Base-by-base conservation (phyloP, 2,797 vertebrate genomes). In the Toxotes lorentzi region DNA sequence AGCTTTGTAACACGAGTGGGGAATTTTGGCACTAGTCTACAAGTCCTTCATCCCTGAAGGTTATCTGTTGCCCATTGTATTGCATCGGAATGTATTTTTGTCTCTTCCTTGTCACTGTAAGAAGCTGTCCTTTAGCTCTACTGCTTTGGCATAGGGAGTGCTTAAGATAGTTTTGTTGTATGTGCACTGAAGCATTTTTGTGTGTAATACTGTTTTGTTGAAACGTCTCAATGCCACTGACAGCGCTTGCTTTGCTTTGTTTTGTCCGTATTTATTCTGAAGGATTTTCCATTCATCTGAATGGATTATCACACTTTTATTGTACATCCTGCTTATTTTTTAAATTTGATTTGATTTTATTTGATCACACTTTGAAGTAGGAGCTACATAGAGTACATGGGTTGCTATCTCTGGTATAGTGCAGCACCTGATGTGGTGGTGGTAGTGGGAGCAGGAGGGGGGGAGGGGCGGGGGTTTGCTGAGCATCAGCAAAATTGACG, bases 41-140 rank as follows among this genome's bases (percentile, higher is more conserved):
- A 73, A 67, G 61, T 89, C 91, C 93, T 94, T 93, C 41, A 13
- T 74, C 61, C 59, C 54, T 70, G 73, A 83, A 82, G 83, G 82
- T 74, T 73, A 32, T 82, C 76, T 70, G 57, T 86, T 23, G 47
- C 67, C 80, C 73, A 43, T 66, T 87, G 79, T 86, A 35, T 88
- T 79, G 91, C 84, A 92, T 95, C 94, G 95, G 94, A 96, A 96
- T 96, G 96, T 96, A 95, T 93, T 96, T 91, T 76, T 94, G 93
- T 93, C 89, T 90, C 76, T 48, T 93, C 94, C 91, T 91, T 92
- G 91, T 92, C 94, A 89, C 93, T 92, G 92, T 92, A 88, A 88
- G 91, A 94, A 65, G 93, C 94, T 94, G 90, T 96, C 95, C 91
- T 91, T 93, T 93, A 95, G 95, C 95, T 95, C 95, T 95, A 93